phyloP scores from a whole-genome alignment of 2,113 vertebrate species.

The Megaceryle maxima region DNA sequence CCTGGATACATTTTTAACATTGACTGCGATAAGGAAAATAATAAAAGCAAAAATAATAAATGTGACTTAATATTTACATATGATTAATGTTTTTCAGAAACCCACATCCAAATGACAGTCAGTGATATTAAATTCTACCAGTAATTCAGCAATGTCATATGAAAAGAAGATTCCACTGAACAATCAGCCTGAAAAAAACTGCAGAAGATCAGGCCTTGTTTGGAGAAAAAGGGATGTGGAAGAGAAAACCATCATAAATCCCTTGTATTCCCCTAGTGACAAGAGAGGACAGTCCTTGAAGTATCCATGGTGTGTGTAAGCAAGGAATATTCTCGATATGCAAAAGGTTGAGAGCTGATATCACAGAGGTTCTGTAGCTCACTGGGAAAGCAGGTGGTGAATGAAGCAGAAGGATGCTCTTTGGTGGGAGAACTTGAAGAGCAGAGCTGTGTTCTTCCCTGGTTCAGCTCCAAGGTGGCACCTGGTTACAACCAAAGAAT shows the following conservation, averaged over 20 bases:
- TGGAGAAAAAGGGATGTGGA: not conserved
- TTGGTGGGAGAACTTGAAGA: slow-evolving; percentile 4
- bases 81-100: not conserved
- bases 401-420: not conserved
- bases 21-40: not conserved
- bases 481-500: not conserved
- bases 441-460: not conserved
- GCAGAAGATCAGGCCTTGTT: not conserved
- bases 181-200: not conserved
- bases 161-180: not conserved
- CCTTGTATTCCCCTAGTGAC: slow-evolving; percentile 38
- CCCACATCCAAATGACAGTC: not conserved
- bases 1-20: not conserved
- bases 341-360: not conserved
- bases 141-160: not conserved
- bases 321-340: not conserved
- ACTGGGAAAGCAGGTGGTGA: not conserved
- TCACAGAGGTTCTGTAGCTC: not conserved
- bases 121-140: not conserved
- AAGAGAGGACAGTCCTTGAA: not conserved
- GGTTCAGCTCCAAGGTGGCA: not conserved
- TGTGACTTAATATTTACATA: not conserved
- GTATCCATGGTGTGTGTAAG: slow-evolving; percentile 24
- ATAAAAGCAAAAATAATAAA: not conserved
- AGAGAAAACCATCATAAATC: not conserved